These are phyloP conservation scores for Euglossa dilemma DNA, from an alignment of 1,140 invertebrate genomes.

Conservation along the genomic window DNA sequence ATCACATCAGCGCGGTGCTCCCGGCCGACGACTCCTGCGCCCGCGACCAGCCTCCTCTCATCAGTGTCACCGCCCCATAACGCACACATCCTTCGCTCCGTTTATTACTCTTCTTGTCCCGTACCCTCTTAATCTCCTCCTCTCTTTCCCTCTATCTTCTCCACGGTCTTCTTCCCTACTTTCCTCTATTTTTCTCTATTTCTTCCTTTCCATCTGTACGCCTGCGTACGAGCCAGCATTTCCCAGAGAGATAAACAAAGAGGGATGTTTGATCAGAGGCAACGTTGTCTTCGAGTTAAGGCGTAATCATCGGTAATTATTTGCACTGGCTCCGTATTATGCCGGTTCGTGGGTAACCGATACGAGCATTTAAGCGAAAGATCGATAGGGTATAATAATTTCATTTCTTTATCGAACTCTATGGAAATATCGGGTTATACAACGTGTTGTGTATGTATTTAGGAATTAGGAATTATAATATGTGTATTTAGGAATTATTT, in stretches of 20 bases:
- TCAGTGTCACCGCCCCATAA: slow-evolving; percentile 54
- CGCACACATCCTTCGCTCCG: slow-evolving; percentile 15
- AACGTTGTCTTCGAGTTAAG: background rate
- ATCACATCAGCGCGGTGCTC: slow-evolving; percentile 74
- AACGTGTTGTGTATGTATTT: no score
- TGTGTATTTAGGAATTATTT: no score
- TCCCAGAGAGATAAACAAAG: background rate
- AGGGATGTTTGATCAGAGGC: background rate
- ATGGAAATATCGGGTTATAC: no score
- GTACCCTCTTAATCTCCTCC: background rate
- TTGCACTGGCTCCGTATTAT: background rate
- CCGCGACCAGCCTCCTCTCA: slow-evolving; percentile 7
- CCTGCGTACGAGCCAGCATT: background rate
- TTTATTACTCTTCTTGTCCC: slow-evolving; percentile 47
- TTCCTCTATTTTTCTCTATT: background rate
- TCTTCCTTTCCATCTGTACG: background rate
- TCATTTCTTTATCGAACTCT: no score
- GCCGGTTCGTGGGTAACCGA: background rate
- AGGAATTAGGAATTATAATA: no score
- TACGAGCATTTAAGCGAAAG: background rate
- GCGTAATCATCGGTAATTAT: background rate
- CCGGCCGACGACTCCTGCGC: slow-evolving; percentile 16
- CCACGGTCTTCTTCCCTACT: background rate
- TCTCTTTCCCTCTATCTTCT: no score
- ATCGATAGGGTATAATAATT: background rate